phyloP scores from a whole-genome alignment of 2,113 vertebrate species.

The Lycaon pictus region DNA sequence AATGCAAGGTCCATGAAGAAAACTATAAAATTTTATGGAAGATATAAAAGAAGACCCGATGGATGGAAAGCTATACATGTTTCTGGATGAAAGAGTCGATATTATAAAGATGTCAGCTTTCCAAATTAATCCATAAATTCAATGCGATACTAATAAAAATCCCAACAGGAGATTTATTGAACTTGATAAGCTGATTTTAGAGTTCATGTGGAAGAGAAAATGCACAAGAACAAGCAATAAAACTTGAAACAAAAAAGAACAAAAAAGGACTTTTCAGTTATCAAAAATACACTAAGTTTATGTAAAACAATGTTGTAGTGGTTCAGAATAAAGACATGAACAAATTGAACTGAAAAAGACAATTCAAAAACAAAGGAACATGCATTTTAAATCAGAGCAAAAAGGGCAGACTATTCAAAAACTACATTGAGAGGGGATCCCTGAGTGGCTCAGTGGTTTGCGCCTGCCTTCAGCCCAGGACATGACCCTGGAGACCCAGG shows the following conservation, averaged over 20 bases:
- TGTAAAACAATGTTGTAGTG: not conserved
- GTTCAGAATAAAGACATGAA: constrained; percentile 19
- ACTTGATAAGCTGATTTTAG: constrained; percentile 49
- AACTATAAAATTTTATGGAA: not conserved
- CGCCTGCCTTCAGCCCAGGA: no score
- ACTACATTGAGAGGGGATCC: not conserved
- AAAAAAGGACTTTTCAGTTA: not conserved
- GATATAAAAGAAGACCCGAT: not conserved
- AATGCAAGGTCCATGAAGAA: not conserved
- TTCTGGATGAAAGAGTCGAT: constrained; percentile 9
- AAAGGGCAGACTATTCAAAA: not conserved
- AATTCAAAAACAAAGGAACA: constrained; percentile 12
- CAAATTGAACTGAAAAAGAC: not conserved
- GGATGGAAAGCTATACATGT: not conserved
- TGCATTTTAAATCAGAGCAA: not conserved
- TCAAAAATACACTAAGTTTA: not conserved
- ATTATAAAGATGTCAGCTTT: constrained; percentile 46
- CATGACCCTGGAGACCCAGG: no score
- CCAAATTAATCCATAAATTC: constrained; percentile 57
- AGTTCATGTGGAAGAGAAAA: constrained; percentile 24
- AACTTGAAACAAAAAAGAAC: not conserved
- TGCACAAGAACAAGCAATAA: not conserved
- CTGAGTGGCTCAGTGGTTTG: no score
- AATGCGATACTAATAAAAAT: not conserved
- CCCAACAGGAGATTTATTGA: not conserved